Conservation (phyloP, 2,113 vertebrate genomes). For the Podarcis raffonei region DNA sequence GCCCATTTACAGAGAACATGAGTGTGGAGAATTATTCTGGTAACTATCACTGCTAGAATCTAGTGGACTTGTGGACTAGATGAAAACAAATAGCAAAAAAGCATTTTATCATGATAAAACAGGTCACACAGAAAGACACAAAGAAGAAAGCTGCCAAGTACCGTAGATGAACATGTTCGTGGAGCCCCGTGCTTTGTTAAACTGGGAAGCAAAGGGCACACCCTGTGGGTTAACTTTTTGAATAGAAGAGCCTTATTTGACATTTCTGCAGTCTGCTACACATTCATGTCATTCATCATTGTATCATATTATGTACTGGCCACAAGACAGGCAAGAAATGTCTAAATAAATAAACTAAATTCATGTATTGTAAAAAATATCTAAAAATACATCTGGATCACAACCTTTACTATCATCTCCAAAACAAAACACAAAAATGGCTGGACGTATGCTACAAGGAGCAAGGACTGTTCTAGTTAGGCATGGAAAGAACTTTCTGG, state of each 20-base stretch:
- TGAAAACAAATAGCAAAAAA: conserved; percentile 56
- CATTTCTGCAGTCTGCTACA: background rate
- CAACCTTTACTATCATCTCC: too few relatives aligned
- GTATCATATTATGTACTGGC: too few relatives aligned
- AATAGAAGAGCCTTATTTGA: background rate
- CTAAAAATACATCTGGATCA: too few relatives aligned
- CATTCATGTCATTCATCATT: background rate
- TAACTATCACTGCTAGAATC: conserved; percentile 45
- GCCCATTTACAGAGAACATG: conserved; percentile 52
- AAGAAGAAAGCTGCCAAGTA: conserved; percentile 6
- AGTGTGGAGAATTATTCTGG: conserved; percentile 11
- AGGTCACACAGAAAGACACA: conserved; percentile 17
- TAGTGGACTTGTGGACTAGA: conserved; percentile 13
- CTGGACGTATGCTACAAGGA: too few relatives aligned
- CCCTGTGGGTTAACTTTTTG: background rate
- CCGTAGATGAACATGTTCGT: background rate
- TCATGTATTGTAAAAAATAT: background rate
- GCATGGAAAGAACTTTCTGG: too few relatives aligned
- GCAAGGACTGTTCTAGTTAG: too few relatives aligned
- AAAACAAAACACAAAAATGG: too few relatives aligned
- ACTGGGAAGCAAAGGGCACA: background rate
- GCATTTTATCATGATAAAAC: conserved; percentile 32
- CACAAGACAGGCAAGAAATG: background rate
- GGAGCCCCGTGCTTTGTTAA: background rate
- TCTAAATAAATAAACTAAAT: background rate